Conservation (phyloP, 2,888 invertebrate genomes). For the Nycteola revayana region DNA sequence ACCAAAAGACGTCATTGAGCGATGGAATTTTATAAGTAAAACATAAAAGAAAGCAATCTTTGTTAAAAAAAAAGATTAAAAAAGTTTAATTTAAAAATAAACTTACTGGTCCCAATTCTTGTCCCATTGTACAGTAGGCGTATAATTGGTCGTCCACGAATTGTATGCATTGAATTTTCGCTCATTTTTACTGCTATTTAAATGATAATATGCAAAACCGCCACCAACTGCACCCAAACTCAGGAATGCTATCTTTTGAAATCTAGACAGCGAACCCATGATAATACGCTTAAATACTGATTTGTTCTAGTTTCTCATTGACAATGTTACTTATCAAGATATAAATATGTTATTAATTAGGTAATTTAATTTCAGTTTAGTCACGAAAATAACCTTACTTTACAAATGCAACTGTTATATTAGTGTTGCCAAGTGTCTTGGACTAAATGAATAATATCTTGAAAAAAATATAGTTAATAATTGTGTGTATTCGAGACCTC, state of each 20-base stretch:
- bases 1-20: no score
- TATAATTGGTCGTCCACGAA: conserved; percentile 87
- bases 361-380: conserved; percentile 5
- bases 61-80: no score
- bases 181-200: conserved; percentile 59
- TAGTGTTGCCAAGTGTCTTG: no score
- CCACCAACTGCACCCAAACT: conserved; percentile 86
- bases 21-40: no score
- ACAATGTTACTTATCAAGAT: neutral
- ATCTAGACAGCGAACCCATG: conserved; percentile 82
- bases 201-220: conserved; percentile 83
- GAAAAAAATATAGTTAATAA: no score
- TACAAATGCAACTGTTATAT: no score
- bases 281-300: conserved; percentile 13
- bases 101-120: conserved; percentile 94
- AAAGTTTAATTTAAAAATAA: neutral
- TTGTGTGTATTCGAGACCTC: no score
- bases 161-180: conserved; percentile 77
- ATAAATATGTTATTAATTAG: conserved; percentile 5
- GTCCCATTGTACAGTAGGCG: conserved; percentile 89
- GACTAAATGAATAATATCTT: no score
- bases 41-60: no score
- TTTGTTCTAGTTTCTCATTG: conserved; percentile 14
- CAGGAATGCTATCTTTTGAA: conserved; percentile 80
- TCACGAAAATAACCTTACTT: conserved; percentile 23